A percentile compares a stretch with the other conserved stretches of the same genome.
Evolutionary conservation across 2,888 invertebrate genomes (phyloP).

Genomic region (Helleia helle): DNA sequence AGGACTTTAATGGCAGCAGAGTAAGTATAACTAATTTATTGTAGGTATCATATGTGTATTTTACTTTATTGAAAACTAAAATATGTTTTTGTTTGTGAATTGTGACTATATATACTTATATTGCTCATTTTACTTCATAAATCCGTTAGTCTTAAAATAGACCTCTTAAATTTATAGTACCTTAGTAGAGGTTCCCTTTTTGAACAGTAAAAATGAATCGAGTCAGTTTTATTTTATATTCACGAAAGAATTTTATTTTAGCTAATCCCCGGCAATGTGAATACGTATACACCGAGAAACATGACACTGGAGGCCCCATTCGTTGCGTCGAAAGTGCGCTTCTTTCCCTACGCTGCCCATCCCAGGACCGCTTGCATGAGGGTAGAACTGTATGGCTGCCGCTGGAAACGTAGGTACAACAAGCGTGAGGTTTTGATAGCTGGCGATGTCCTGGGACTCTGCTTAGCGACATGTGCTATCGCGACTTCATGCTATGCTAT

Average conservation of each 20-base stretch:
- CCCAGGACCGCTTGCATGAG: slow-evolving; percentile 93
- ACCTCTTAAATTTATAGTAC: too few relatives aligned
- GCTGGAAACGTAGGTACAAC: slow-evolving; percentile 67
- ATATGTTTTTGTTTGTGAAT: not conserved
- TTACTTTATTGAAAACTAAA: not conserved
- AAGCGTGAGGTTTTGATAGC: slow-evolving; percentile 30
- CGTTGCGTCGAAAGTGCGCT: slow-evolving; percentile 87
- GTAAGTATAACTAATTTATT: slow-evolving; percentile 65
- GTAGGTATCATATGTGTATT: too few relatives aligned
- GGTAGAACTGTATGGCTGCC: slow-evolving; percentile 92
- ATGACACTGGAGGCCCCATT: slow-evolving; percentile 87
- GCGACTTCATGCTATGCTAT: slow-evolving; percentile 14
- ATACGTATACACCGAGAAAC: slow-evolving; percentile 81
- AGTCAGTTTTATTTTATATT: too few relatives aligned
- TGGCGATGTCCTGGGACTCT: slow-evolving; percentile 44
- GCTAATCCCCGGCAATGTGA: slow-evolving; percentile 84
- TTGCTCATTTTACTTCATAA: too few relatives aligned
- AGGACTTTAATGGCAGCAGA: slow-evolving; percentile 83
- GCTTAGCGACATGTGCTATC: slow-evolving; percentile 32
- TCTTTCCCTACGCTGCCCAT: slow-evolving; percentile 90
- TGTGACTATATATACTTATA: too few relatives aligned
- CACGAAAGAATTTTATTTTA: slow-evolving; percentile 33
- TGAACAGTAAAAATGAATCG: too few relatives aligned
- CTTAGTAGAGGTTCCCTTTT: too few relatives aligned
- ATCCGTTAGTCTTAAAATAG: too few relatives aligned